These are phyloP conservation scores for Saccopteryx leptura DNA, from an alignment of 2,113 vertebrate species.

Conservation along the genomic window DNA sequence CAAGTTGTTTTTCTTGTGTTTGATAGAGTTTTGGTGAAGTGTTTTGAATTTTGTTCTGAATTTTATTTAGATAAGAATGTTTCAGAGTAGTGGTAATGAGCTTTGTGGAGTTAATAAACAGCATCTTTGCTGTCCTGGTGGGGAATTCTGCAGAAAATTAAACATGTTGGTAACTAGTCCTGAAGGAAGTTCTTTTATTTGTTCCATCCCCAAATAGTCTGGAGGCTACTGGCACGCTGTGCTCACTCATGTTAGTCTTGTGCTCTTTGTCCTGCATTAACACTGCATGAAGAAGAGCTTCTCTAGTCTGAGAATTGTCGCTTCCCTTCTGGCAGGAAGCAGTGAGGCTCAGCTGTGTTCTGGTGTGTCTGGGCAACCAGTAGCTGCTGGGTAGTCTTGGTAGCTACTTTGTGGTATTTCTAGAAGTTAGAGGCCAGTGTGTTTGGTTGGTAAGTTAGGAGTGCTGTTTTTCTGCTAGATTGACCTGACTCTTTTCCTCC, in stretches of 20 bases:
- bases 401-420: neutral
- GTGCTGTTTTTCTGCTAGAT: neutral
- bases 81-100: neutral
- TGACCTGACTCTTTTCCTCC: neutral
- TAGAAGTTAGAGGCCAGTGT: neutral
- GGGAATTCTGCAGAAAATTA: neutral
- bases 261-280: neutral
- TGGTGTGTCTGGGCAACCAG: too few relatives aligned
- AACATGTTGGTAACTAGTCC: neutral
- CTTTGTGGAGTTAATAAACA: neutral
- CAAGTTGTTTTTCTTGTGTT: neutral
- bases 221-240: accelerated
- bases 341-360: neutral
- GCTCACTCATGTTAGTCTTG: neutral
- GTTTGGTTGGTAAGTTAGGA: too few relatives aligned
- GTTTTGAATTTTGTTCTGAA: neutral
- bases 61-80: neutral
- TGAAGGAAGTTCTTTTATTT: neutral
- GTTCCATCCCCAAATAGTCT: neutral
- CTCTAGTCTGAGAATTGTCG: neutral
- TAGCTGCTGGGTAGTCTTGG: neutral
- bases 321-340: neutral
- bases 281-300: neutral
- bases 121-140: neutral
- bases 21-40: neutral